Base-by-base conservation (phyloP, 2,888 invertebrate genomes). In the Rutpela maculata region DNA sequence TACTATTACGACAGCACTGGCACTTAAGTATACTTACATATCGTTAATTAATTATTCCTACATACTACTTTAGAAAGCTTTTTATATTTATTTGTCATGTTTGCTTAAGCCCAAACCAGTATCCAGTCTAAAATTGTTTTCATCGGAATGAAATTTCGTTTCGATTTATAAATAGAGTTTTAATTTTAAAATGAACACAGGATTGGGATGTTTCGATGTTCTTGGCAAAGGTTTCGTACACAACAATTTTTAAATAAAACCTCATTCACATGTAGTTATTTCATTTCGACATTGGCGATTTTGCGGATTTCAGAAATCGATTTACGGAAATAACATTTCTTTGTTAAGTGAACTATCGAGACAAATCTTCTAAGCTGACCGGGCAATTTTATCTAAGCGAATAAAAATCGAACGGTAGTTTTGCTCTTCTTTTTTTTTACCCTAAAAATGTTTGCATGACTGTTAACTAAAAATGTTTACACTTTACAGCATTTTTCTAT, bases 241-340 rank as follows among this genome's bases (percentile, higher is more conserved):
- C 60, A 70, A 70, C 60, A 57, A 70, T 70, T 59, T 70, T 70
- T 70, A 70, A 70, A 70, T 60, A 60, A n/a, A 43, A 50, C 11
- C 69, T 59, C 69, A 60, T 70, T 70, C 70, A 70, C 43, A 26
- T 59, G 65, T 17, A n/a, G 18, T 19, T 17, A 18, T 65, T 65
- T 65, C 22, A 17, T 12, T 19, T 43, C 43, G 60, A 19, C 26
- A 35, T 35, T 43, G n/a, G 50, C n/a, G 15, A 15, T 38, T 35
- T 31, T 38, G 35, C 11, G 18, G 18, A 63, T 35, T 63, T 63
- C n/a, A 31, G 62, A 31, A 31, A 31, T 35, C 2, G 35, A n/a
- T 62, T 26, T 15, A 43, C 11, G 43, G 12, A 43, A 43, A 43
- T 43, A 35, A 35, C 31, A 9, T 35, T 35, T 35, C 6, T 35